phyloP scores from a whole-genome alignment of 2,888 invertebrate genomes.

The Calameuta idolon region DNA sequence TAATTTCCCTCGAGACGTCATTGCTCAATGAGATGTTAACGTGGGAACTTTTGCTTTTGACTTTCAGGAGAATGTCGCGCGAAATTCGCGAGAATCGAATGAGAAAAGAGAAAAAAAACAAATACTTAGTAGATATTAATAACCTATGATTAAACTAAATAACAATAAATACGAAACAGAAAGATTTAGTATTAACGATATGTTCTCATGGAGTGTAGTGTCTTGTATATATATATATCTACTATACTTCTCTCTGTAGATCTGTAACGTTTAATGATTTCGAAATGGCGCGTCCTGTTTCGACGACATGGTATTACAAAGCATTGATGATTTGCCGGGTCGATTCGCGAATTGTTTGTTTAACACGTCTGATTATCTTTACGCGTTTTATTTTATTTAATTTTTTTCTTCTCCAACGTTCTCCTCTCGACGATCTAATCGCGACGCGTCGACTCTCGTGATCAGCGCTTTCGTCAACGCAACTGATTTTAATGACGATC shows the following conservation, averaged over 20 bases:
- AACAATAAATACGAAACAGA: conserved; percentile 56
- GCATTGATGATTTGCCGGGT: conserved; percentile 8
- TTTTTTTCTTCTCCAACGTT: background rate
- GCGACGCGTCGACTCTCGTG: background rate
- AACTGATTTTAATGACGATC: background rate
- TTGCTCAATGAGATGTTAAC: background rate
- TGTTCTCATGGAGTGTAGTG: conserved; percentile 65
- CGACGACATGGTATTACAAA: conserved; percentile 1
- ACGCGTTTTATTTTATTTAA: background rate
- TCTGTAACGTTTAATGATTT: conserved; percentile 41
- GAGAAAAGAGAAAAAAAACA: conserved; percentile 26
- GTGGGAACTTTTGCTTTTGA: background rate
- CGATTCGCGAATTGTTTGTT: background rate
- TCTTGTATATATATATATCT: conserved; percentile 62
- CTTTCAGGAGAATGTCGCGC: conserved; percentile 3
- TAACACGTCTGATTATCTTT: background rate
- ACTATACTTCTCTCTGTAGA: conserved; percentile 60
- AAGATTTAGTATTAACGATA: conserved; percentile 62
- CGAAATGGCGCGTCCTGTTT: conserved; percentile 15
- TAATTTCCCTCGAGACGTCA: background rate
- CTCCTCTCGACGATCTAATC: background rate
- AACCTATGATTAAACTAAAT: conserved; percentile 40
- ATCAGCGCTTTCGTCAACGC: background rate
- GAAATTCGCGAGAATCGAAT: conserved; percentile 12
- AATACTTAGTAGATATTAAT: conserved; percentile 41